Percentiles rank a stretch among this genome's conserved stretches.
phyloP scores from a whole-genome alignment of 2,888 invertebrate species.

The Lochmaea crataegi region DNA sequence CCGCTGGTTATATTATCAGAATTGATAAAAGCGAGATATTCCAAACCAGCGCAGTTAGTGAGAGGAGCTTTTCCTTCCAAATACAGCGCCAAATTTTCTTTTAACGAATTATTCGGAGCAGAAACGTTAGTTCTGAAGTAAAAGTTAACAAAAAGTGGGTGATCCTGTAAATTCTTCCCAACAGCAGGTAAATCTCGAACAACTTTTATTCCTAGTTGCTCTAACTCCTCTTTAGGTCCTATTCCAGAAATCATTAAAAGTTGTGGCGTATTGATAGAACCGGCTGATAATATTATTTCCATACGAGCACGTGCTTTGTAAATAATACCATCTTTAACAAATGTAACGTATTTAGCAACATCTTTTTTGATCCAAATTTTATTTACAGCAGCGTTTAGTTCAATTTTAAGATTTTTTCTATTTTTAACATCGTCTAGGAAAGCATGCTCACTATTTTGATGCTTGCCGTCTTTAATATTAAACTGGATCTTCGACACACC shows the following conservation, averaged over 20 bases:
- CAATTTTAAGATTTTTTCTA: slow-evolving; percentile 63
- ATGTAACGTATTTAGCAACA: slow-evolving; percentile 32
- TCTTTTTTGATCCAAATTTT: slow-evolving; percentile 32
- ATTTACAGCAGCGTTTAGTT: slow-evolving; percentile 65
- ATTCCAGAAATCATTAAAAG: slow-evolving; percentile 87
- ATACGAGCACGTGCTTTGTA: slow-evolving; percentile 71
- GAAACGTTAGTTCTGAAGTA: slow-evolving; percentile 22
- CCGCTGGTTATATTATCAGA: slow-evolving; percentile 36
- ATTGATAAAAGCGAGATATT: slow-evolving; percentile 28
- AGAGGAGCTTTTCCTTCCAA: slow-evolving; percentile 21
- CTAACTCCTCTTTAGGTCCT: slow-evolving; percentile 74
- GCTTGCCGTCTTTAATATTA: slow-evolving; percentile 30
- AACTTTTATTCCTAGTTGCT: slow-evolving; percentile 70
- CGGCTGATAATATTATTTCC: slow-evolving; percentile 84
- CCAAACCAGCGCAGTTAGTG: slow-evolving; percentile 20
- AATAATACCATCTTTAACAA: slow-evolving; percentile 15
- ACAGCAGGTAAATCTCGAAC: slow-evolving; percentile 76
- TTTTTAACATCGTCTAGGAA: slow-evolving; percentile 29
- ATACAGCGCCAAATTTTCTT: slow-evolving; percentile 24
- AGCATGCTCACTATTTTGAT: slow-evolving; percentile 23
- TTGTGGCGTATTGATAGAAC: slow-evolving; percentile 87
- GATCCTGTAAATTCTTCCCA: slow-evolving; percentile 85
- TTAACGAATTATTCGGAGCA: slow-evolving; percentile 9
- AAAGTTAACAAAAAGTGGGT: slow-evolving; percentile 56
- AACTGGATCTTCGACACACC: slow-evolving; percentile 36